These are phyloP conservation scores for Trichonephila clavipes DNA, from an alignment of 1,140 invertebrate genomes.

Conservation along the genomic window DNA sequence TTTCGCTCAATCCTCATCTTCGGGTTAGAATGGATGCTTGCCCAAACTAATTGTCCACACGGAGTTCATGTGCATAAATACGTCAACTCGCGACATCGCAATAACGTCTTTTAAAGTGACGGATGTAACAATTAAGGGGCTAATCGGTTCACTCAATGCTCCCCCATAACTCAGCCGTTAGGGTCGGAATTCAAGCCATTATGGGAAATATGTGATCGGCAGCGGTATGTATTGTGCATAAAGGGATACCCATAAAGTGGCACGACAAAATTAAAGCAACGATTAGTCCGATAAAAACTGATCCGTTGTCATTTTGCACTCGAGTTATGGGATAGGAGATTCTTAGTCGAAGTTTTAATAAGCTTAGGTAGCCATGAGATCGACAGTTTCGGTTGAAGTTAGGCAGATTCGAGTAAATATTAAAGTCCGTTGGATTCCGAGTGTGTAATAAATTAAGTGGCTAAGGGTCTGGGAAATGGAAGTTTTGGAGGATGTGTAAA, in stretches of 20 bases:
- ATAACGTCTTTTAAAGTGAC: slow-evolving; percentile 73
- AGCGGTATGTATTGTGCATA: background rate
- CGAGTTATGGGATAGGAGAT: slow-evolving; percentile 28
- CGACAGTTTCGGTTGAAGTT: slow-evolving; percentile 18
- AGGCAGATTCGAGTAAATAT: slow-evolving; percentile 26
- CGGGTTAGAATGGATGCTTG: background rate
- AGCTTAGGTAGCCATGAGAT: background rate
- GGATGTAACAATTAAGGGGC: slow-evolving; percentile 70
- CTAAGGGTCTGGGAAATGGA: background rate
- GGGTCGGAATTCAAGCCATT: slow-evolving; percentile 43
- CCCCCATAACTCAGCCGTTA: slow-evolving; percentile 44
- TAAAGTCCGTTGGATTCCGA: slow-evolving; percentile 16
- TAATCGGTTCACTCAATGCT: slow-evolving; percentile 66
- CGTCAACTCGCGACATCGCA: slow-evolving; percentile 46
- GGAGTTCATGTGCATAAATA: slow-evolving; percentile 74
- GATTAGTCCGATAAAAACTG: slow-evolving; percentile 41
- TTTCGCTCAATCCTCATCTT: background rate
- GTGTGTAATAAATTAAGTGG: background rate
- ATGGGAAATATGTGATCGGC: slow-evolving; percentile 42
- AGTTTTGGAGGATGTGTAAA: background rate
- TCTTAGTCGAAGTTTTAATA: slow-evolving; percentile 33
- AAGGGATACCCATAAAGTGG: slow-evolving; percentile 52
- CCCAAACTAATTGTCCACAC: slow-evolving; percentile 53
- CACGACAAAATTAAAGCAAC: slow-evolving; percentile 53
- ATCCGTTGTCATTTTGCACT: slow-evolving; percentile 1